Evolutionary conservation across 2,113 vertebrate species (phyloP), one percentile per base, ranked within the genome.

Genomic region (Choloepus hoffmanni): DNA sequence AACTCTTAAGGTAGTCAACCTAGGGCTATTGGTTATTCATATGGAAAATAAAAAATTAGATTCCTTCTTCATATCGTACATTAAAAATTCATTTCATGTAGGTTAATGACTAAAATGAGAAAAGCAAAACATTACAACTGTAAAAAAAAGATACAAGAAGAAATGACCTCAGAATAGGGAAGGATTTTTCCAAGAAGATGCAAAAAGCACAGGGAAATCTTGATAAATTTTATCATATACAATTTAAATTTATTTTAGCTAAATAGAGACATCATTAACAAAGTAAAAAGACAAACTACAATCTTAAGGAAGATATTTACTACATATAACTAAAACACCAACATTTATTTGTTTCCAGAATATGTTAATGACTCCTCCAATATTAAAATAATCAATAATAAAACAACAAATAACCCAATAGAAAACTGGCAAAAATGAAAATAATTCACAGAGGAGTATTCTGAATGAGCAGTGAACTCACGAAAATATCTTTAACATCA

Each of bases 211-310:
- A 70, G 72, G 15, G 2, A 40, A 68, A 82, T 30, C 33, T 48
- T 33, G 53, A n/a, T 79, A 93, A 82, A 85, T 84, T 70, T 91
- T 23, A 60, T 2, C 0, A n/a, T 28, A 67, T 77, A 72, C 55
- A 73, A 67, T 72, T 90, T 45, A 90, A 79, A 33, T 85, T 85
- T 93, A 36, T 89, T 89, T 92, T 58, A 4, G 10, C 68, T 90
- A 43, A 65, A 55, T 45, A 43, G 24, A 79, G 26, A 79, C 21
- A 73, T 12, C 3, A 67, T 26, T 83, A 85, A 36, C 6, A 84
- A 86, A 85, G 11, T 5, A 30, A 53, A 84, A 79, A 92, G 4
- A 84, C n/a, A 58, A 76, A 8, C 24, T 30, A 9, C 11, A 89
- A 45, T 87, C 15, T 84, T 3, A 96, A 76, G 78, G 16, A 62